These are phyloP conservation scores for Megalurothrips usitatus DNA, from an alignment of 2,888 invertebrate genomes.

Conservation along the genomic window DNA sequence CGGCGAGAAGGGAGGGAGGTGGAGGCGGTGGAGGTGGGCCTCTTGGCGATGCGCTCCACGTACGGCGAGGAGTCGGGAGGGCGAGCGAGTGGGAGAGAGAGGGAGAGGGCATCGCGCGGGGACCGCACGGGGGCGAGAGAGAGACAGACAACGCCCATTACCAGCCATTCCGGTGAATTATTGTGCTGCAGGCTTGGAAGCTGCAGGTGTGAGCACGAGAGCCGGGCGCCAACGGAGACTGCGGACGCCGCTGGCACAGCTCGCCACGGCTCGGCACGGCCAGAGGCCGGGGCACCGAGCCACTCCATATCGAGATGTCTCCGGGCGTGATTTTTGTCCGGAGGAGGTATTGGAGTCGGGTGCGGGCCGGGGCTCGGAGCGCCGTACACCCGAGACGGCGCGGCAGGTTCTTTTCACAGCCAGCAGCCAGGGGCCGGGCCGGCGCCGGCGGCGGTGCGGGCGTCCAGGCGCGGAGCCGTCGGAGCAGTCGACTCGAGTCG, in stretches of 20 bases:
- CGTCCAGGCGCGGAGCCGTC: slow-evolving; percentile 49
- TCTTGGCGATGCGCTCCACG: slow-evolving; percentile 5
- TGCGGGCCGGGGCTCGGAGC: too few relatives aligned
- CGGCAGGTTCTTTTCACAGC: slow-evolving; percentile 27
- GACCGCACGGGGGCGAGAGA: too few relatives aligned
- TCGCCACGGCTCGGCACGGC: too few relatives aligned
- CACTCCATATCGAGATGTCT: too few relatives aligned
- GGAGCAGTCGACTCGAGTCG: slow-evolving; percentile 55
- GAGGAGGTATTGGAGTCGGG: too few relatives aligned
- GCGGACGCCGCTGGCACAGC: too few relatives aligned
- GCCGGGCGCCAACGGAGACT: slow-evolving; percentile 48
- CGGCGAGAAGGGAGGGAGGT: neutral
- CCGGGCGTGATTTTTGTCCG: too few relatives aligned
- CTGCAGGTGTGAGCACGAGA: slow-evolving; percentile 14
- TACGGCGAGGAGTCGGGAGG: neutral
- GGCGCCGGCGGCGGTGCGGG: slow-evolving; percentile 34
- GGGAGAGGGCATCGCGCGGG: neutral
- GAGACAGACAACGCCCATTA: slow-evolving; percentile 19
- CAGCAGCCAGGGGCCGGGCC: too few relatives aligned
- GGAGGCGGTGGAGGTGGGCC: neutral
- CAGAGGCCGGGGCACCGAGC: too few relatives aligned
- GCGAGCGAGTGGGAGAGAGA: too few relatives aligned
- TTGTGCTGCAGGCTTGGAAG: slow-evolving; percentile 15
- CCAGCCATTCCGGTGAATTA: slow-evolving; percentile 20
- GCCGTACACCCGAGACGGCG: slow-evolving; percentile 31